These are phyloP conservation scores for Lutraria lutraria DNA, from an alignment of 2,888 invertebrate genomes.

Conservation along the genomic window DNA sequence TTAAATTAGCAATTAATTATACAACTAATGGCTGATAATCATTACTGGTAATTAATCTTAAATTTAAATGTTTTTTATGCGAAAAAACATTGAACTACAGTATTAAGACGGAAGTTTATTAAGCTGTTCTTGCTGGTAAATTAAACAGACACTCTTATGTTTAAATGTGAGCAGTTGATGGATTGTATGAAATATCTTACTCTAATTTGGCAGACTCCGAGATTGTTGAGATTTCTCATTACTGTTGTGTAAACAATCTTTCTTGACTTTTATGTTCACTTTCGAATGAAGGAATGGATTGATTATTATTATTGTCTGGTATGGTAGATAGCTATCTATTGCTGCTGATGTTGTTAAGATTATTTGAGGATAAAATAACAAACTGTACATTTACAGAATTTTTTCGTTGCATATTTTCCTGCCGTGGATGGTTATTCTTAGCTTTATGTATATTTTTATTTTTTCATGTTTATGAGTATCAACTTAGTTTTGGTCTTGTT, in stretches of 20 bases:
- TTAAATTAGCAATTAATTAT: too few relatives aligned
- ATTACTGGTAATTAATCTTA: background rate
- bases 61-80: background rate
- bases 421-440: too few relatives aligned
- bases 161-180: background rate
- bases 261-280: slow-evolving; percentile 10
- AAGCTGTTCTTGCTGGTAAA: background rate
- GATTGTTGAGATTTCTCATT: slow-evolving; percentile 7
- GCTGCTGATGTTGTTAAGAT: too few relatives aligned
- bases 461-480: too few relatives aligned
- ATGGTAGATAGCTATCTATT: background rate
- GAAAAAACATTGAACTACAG: background rate
- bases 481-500: too few relatives aligned
- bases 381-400: too few relatives aligned
- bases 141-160: background rate
- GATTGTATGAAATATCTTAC: slow-evolving; percentile 16
- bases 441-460: too few relatives aligned
- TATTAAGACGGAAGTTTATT: background rate
- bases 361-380: too few relatives aligned
- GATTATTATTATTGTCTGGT: background rate
- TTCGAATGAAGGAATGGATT: background rate
- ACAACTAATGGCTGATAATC: too few relatives aligned
- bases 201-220: background rate
- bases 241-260: slow-evolving; percentile 17
- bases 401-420: too few relatives aligned